Percentiles rank a stretch among this genome's conserved stretches.
Evolutionary conservation across 37 sponge, comb jelly and placozoan genomes (phyloP).

Genomic region (Oscarella lobularis): DNA sequence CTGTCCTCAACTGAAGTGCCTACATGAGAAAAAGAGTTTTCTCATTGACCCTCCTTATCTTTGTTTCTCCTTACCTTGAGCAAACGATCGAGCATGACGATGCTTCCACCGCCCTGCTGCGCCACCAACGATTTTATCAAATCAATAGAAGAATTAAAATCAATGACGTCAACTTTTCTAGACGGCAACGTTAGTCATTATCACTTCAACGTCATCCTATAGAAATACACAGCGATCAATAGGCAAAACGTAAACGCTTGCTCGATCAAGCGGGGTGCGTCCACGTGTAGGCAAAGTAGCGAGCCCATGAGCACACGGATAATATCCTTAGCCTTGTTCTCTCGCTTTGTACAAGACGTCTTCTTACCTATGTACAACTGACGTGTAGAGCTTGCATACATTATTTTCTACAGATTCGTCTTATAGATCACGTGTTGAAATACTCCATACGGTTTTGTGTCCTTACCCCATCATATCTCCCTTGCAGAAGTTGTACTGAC

Average conservation of each 20-base stretch:
- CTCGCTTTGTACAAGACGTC: no score
- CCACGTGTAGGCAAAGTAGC: slow-evolving; percentile 70
- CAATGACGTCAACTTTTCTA: slow-evolving; percentile 37
- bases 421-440: not conserved
- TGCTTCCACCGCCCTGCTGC: slow-evolving; percentile 34
- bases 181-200: slow-evolving; percentile 1
- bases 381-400: slow-evolving; percentile 74
- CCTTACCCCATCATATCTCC: slow-evolving; percentile 42
- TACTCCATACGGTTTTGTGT: no score
- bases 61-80: slow-evolving; percentile 38
- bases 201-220: slow-evolving; percentile 43
- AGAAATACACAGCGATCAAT: not conserved
- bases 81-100: slow-evolving; percentile 30
- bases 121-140: slow-evolving; percentile 33
- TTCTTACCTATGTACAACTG: slow-evolving; percentile 64
- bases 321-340: not conserved
- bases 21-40: not conserved
- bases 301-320: slow-evolving; percentile 69
- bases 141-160: slow-evolving; percentile 49
- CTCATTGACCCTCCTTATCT: not conserved
- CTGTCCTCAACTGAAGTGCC: slow-evolving; percentile 42
- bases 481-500: slow-evolving; percentile 66
- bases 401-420: not conserved
- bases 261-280: slow-evolving; percentile 37
- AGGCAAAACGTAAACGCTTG: not conserved